Conservation (phyloP, 23 tunicate genomes). For the Oikopleura vanhoeffeni region DNA sequence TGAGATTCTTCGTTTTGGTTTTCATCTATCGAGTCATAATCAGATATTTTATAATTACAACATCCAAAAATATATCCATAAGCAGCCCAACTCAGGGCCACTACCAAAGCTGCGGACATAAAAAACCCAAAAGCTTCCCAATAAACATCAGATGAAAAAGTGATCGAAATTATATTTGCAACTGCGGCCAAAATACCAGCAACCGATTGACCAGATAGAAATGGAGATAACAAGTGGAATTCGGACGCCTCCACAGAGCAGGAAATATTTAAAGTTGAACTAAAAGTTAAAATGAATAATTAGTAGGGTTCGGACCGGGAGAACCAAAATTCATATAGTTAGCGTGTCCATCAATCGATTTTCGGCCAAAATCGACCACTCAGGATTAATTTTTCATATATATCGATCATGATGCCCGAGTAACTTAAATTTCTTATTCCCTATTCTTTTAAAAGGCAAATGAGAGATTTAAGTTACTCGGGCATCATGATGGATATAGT, state of each 20-base stretch:
- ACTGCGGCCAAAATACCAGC: constrained; percentile 9
- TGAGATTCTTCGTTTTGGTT: neutral
- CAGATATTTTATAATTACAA: neutral
- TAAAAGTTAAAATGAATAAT: too few relatives aligned
- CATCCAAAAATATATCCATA: constrained; percentile 1
- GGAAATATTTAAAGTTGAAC: constrained; percentile 5
- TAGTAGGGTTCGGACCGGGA: too few relatives aligned
- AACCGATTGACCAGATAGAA: constrained; percentile 13
- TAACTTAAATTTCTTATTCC: too few relatives aligned
- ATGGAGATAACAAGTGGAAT: neutral
- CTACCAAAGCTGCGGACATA: neutral
- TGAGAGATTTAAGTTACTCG: too few relatives aligned
- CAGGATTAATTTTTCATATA: too few relatives aligned
- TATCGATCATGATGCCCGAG: too few relatives aligned
- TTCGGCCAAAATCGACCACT: too few relatives aligned
- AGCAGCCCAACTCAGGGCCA: neutral
- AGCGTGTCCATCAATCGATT: too few relatives aligned
- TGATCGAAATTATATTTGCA: neutral
- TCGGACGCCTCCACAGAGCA: constrained; percentile 15
- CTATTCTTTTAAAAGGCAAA: too few relatives aligned
- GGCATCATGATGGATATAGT: too few relatives aligned
- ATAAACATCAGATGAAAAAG: neutral
- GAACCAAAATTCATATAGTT: too few relatives aligned
- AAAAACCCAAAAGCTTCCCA: constrained; percentile 15
- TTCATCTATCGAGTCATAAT: neutral